Evolutionary conservation across 2,888 invertebrate species (phyloP), one percentile per base, ranked within the genome.

Genomic region (Drosophila borborema): DNA sequence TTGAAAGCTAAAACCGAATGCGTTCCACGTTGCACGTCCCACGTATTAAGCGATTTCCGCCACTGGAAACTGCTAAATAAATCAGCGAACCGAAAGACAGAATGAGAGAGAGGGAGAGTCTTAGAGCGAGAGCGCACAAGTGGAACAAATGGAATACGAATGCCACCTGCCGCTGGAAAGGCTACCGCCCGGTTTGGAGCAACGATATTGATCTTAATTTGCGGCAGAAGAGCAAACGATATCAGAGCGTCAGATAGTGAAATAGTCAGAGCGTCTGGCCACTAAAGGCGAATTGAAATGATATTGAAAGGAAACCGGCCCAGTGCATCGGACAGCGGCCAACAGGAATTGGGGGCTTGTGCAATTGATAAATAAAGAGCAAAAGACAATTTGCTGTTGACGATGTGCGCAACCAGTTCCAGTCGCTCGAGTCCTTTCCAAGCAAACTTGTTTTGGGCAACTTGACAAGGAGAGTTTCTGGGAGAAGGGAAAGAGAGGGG

Each of bases 191-290:
- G 79, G 62, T 62, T 62, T 46, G 41, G 61, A 74, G 45, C 72
- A 70, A 66, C 67, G 86, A 86, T 86, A 89, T 82, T 79, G 86
- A 86, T 87, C 86, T 86, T 85, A 74, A 86, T 81, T 85, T 79
- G 77, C 61, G 28, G 72, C 69, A 72, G 61, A 68, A 59, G 54
- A 79, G 71, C 63, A 65, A 74, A 63, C 61, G 55, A 64, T 62
- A 60, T 53, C 54, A 64, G 65, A 62, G 67, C 40, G 55, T 23
- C 18, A 31, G 36, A 65, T 45, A 36, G 58, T 40, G 48, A 14
- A 45, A 34, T 46, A 34, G 12, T 51, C 58, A 68, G 66, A 66
- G 61, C 23, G 59, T 23, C 12, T n/a, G 28, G 64, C 38, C 0
- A 46, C 67, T 45, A 53, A 20, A 38, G 69, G 59, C 55, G 58